Base-by-base conservation (phyloP, 2,888 invertebrate species). In the Acleris sparsana region DNA sequence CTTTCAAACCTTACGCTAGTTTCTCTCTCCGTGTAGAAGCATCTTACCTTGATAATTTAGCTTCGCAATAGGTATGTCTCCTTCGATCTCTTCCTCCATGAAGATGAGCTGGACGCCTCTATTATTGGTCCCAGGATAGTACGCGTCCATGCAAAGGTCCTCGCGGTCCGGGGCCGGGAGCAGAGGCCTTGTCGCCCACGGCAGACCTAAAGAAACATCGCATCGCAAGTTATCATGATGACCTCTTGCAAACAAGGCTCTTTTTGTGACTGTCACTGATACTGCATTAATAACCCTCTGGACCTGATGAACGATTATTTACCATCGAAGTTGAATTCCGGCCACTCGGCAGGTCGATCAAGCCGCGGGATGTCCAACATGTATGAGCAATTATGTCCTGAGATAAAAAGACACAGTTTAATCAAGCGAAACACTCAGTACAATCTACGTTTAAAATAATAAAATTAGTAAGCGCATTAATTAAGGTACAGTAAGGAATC, bases 61-160 rank as follows among this genome's bases (percentile, higher is more conserved):
- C 69, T 78, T 83, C 0, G 93, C 93, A 13, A 93, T 88, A 13
- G 82, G 69, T 1, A 93, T 86, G 0, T 87, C 82, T 5, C 83
- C 87, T 6, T 74, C 76, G 9, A 92, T 89, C 72, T 93, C 92
- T 72, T 93, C 93, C 0, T 93, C 87, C 83, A 93, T 88, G 65
- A 76, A 79, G 29, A 93, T 88, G 70, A 84, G 67, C 74, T 92
- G 97, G 67, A 94, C 95, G 78, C 95, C 96, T 17, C 91, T 95
- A 9, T 92, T 94, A 33, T 92, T 94, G 55, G 93, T 94, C 25
- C 89, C 93, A 0, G 94, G 43, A 5, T 70, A 39, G 71, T 81
- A 90, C 1, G 61, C 67, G 62, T 85, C 87, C 85, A 91, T 85
- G 67, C 92, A 92, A 0, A 92, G 75, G 20, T 92, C 89, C 0